Base-by-base conservation (phyloP, 2,113 vertebrate genomes). In the Chamaea fasciata region DNA sequence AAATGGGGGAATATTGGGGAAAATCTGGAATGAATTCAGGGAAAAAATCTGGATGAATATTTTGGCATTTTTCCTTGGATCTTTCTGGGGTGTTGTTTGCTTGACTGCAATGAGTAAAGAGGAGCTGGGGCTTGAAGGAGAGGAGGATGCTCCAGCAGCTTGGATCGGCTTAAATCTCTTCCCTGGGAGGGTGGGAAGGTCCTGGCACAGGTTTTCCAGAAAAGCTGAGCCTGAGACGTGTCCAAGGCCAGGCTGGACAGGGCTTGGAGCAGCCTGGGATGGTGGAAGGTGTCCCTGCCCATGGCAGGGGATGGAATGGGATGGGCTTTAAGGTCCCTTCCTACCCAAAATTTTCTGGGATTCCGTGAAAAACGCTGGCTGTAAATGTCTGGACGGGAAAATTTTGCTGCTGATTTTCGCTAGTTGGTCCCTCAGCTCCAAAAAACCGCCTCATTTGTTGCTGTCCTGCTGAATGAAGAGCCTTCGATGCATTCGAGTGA, bases 331-430 rank as follows among this genome's bases (percentile, higher is more conserved):
- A 83, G 16, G 4, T n/a, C 50, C 19, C 11, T 71, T 78, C 13
- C 57, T 42, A 56, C 31, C 4, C 37, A 49, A 83, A 50, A 6
- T 13, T 13, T 21, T 27, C 42, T 18, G 30, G 2, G 17, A 44
- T 39, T 52, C 50, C 28, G 11, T 15, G 24, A 37, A 52, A 87
- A 65, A 2, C 0, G 0, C n/a, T 39, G 39, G 33, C 9, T 24
- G 24, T 5, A 9, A 67, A 28, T 1, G 7, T 4, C 65, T 23
- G 24, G 31, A 8, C 12, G 31, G 0, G 0, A 46, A 63, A 55
- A 41, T 56, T 42, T 65, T 39, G 44, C 68, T 64, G 77, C 53
- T 69, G 28, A 2, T 63, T 68, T 80, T 46, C 59, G 19, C 68
- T 13, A 12, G 15, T 30, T 33, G 50, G 41, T 57, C 69, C 64